Base-by-base conservation (phyloP, 2,888 invertebrate genomes). In the Pachydiplax longipennis region DNA sequence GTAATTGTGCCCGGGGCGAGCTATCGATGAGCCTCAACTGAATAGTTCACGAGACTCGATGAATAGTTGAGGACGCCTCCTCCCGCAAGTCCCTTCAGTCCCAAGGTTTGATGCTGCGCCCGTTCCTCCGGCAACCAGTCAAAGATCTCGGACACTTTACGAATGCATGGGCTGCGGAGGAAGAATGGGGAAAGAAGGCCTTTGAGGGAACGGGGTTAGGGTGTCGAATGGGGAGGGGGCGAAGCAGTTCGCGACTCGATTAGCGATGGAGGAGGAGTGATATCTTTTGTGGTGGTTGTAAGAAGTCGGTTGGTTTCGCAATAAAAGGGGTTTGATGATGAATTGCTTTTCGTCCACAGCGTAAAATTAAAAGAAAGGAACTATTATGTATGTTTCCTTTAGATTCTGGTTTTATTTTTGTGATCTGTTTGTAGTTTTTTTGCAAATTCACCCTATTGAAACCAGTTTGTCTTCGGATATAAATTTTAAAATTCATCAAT, bases 111-210 rank as follows among this genome's bases (percentile, higher is more conserved):
- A 53, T 25, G 73, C 73, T 25, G 37, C 61, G 1, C 18, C 87
- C 61, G 61, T 61, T 61, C 37, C 87, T 37, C 87, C 61, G 87
- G 87, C 87, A 40, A 87, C 87, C 87, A 87, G 87, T 87, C 87
- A 87, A 87, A 87, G 87, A 87, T 87, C 87, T 87, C 87, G 87
- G 87, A 87, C 87, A 87, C 87, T 87, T 87, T 87, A 87, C 87
- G 87, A 87, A 87, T 87, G 87, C 87, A 87, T 87, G 87, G 61
- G 58, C 65, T 65, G 61, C 65, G 65, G 25, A 65, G 25, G 73
- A 73, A 73, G 73, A 73, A 73, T 73, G 73, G 25, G 73, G 25
- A 25, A 25, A 31, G 73, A 31, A 73, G 73, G 31, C 25, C 25
- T n/a, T 73, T 31, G 73, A 73, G 73, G 73, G 73, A 73, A 73